Evolutionary conservation across 2,797 vertebrate genomes (phyloP).

Genomic region (Anolis apletophallus): DNA sequence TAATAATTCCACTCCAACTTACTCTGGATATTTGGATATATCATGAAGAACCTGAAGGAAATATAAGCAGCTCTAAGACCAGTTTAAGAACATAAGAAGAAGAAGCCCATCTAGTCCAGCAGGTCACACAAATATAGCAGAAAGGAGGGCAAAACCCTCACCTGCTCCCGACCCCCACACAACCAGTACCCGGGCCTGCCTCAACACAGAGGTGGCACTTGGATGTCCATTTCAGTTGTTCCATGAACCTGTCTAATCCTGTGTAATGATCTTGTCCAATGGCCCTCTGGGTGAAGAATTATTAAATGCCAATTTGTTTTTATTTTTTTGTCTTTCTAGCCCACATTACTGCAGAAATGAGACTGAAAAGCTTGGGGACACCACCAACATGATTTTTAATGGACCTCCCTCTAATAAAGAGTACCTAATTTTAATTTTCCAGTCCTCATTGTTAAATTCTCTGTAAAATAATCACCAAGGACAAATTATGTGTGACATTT

Average conservation of each 20-base stretch:
- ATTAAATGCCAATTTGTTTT: neutral
- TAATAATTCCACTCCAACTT: neutral
- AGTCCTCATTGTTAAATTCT: neutral
- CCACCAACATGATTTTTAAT: neutral
- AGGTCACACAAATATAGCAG: too few relatives aligned
- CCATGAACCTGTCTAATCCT: too few relatives aligned
- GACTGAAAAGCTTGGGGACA: neutral
- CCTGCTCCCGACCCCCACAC: too few relatives aligned
- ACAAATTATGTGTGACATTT: neutral
- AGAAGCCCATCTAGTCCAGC: too few relatives aligned
- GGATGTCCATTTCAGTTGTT: too few relatives aligned
- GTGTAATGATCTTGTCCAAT: too few relatives aligned
- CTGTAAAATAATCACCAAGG: neutral
- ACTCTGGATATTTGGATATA: neutral
- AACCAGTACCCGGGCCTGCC: too few relatives aligned
- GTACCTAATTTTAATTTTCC: neutral
- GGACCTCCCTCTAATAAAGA: neutral
- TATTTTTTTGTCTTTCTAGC: neutral
- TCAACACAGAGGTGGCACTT: too few relatives aligned
- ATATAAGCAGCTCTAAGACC: too few relatives aligned
- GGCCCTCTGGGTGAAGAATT: too few relatives aligned
- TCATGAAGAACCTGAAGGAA: neutral
- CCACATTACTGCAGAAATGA: neutral
- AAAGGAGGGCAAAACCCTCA: too few relatives aligned
- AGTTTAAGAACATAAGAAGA: too few relatives aligned